Conservation (phyloP, 23 tunicate genomes). For the Corella eumyota region DNA sequence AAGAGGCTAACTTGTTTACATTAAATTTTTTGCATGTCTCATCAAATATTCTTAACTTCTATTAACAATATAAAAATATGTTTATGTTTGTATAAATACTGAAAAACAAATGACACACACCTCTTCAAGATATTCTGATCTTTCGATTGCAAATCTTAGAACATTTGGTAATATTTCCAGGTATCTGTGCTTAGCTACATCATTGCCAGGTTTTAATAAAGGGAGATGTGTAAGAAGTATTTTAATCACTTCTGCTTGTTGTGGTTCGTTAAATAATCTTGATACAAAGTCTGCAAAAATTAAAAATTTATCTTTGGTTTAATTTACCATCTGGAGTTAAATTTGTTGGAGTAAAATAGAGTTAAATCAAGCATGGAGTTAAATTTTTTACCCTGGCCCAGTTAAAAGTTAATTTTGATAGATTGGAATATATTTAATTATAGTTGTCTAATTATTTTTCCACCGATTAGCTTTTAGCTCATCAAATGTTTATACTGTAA, state of each 20-base stretch:
- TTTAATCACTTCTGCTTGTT: slow-evolving; percentile 33
- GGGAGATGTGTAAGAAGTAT: slow-evolving; percentile 66
- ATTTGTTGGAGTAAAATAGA: too few relatives aligned
- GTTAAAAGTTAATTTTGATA: neutral
- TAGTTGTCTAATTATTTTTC: neutral
- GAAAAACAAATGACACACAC: slow-evolving; percentile 12
- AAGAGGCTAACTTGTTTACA: too few relatives aligned
- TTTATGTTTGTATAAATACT: too few relatives aligned
- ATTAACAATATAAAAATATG: too few relatives aligned
- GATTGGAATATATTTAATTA: neutral
- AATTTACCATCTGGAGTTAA: too few relatives aligned
- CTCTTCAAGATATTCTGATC: slow-evolving; percentile 82
- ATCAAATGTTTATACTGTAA: too few relatives aligned
- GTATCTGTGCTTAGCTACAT: slow-evolving; percentile 43
- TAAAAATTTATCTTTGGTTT: too few relatives aligned
- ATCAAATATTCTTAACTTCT: too few relatives aligned
- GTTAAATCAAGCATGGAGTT: too few relatives aligned
- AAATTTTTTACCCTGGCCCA: too few relatives aligned
- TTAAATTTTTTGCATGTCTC: too few relatives aligned
- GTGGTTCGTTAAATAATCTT: slow-evolving; percentile 26
- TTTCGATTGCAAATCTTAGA: slow-evolving; percentile 51
- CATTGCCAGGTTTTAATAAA: slow-evolving; percentile 67
- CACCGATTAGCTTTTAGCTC: too few relatives aligned
- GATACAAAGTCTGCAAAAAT: slow-evolving; percentile 34
- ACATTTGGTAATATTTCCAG: slow-evolving; percentile 56